These are phyloP conservation scores for Laupala kohalensis DNA, from an alignment of 1,140 invertebrate species.

Conservation along the genomic window DNA sequence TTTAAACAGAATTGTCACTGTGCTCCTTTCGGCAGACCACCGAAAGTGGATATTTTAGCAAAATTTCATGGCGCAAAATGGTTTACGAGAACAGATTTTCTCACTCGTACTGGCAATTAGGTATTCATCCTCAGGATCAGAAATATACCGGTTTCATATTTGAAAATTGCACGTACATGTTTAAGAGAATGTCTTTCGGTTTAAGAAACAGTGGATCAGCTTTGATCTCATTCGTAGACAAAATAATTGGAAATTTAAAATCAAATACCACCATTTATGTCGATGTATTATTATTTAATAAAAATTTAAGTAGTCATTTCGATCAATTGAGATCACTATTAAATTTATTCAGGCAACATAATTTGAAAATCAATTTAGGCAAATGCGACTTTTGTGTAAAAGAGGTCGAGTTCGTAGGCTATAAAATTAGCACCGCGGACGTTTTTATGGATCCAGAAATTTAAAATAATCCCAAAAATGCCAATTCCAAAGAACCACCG, in stretches of 20 bases:
- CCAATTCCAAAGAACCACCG: background rate
- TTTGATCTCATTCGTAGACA: background rate
- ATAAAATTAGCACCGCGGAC: background rate
- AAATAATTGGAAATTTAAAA: background rate
- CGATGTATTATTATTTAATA: background rate
- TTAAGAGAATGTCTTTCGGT: background rate
- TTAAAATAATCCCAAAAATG: background rate
- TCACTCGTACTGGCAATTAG: no score
- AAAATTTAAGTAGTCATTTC: background rate
- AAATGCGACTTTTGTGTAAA: background rate
- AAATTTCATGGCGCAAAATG: no score
- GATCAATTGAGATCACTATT: background rate
- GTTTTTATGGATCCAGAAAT: background rate
- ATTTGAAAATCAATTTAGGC: background rate
- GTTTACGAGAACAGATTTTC: no score
- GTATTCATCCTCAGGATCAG: no score
- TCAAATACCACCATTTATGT: background rate
- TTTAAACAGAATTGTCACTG: no score
- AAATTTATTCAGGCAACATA: background rate
- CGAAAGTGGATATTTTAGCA: no score
- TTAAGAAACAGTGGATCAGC: background rate
- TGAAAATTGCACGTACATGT: background rate
- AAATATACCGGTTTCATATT: background rate
- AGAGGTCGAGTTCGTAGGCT: background rate
- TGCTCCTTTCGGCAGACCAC: no score